Base-by-base conservation (phyloP, 2,797 vertebrate genomes). In the Xenops minutus region DNA sequence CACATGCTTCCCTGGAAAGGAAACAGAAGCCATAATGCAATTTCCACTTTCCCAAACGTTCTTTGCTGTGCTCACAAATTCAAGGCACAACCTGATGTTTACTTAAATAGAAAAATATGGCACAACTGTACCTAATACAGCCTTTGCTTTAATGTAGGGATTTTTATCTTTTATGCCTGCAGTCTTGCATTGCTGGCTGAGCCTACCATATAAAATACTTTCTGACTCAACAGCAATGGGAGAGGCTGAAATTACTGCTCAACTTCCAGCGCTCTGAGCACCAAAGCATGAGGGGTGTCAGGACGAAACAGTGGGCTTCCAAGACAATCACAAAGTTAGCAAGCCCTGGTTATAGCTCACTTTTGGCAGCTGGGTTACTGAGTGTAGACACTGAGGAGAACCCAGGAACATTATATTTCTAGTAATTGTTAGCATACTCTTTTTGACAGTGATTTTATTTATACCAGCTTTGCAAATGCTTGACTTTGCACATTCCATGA, bases 1-100 rank as follows among this genome's bases (percentile, higher is more conserved):
- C 87, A 88, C 58, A 55, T 43, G 82, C 32, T 87, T 82, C 43
- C 74, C 76, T 91, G 77, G 80, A 94, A 87, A 89, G 77, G 78
- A 95, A 94, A 83, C 44, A 81, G 48, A 92, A 91, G 17, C 46
- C 49, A 34, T 76, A 91, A 91, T 55, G 56, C 61, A 87, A 89
- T 94, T 94, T 93, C 85, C 68, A 92, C 66, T 81, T 84, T 92
- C 67, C 67, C 79, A 93, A 86, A 93, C 0, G 1, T 36, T 81
- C 39, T 49, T 74, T 34, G 24, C 34, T 78, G 41, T 64, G 56
- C 68, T 96, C 30, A 56, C 0, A 7, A 77, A 90, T 77, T 56
- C 90, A 80, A 81, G 63, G 27, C 21, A 59, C 63, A 75, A 39
- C 6, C 11, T 67, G 51, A 66, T 3, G 3, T 22, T 85, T 44